Evolutionary conservation across 2,113 vertebrate genomes (phyloP), one percentile per base, ranked within the genome.

Genomic region (Labeo catla): DNA sequence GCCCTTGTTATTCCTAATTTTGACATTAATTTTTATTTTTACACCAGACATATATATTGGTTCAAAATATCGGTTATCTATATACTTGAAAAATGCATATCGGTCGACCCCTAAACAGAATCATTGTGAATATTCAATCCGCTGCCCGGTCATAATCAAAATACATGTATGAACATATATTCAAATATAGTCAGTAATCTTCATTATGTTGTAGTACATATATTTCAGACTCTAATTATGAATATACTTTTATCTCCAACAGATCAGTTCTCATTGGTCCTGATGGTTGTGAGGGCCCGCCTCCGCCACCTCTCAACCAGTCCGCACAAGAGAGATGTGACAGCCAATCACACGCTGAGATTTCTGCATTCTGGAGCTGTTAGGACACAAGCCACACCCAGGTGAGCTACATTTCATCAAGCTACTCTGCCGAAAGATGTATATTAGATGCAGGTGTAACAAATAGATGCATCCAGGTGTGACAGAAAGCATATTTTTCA

Each of bases 321-420:
- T 93, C 91, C 87, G 70, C 89, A 91, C 89, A 87, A 89, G 88
- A 81, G 89, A 70, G 92, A 92, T 92, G 93, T 92, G 92, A 94
- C 92, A 91, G 91, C 89, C 90, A 88, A 90, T 90, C 92, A 89
- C 85, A 90, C 87, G 47, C 89, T 89, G 86, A 90, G 86, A 85
- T 90, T 90, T 93, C 91, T 90, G 82, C 91, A 89, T 93, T 93
- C 89, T 87, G 90, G 92, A 91, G 92, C 91, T 90, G 87, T 91
- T 91, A 94, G 91, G 90, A 93, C 92, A 91, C 94, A 91, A 88
- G 87, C 89, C 83, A 92, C 91, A 91, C 92, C 91, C 87, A 94
- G 93, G 95, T 95, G 93, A 94, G 94, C 91, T 85, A 5, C 88
- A 28, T 36, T 36, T 36, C 65, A 36, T 43, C 4, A 43, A 21